Conservation (phyloP, 2,797 vertebrate species). For the Meriones psammophilus region DNA sequence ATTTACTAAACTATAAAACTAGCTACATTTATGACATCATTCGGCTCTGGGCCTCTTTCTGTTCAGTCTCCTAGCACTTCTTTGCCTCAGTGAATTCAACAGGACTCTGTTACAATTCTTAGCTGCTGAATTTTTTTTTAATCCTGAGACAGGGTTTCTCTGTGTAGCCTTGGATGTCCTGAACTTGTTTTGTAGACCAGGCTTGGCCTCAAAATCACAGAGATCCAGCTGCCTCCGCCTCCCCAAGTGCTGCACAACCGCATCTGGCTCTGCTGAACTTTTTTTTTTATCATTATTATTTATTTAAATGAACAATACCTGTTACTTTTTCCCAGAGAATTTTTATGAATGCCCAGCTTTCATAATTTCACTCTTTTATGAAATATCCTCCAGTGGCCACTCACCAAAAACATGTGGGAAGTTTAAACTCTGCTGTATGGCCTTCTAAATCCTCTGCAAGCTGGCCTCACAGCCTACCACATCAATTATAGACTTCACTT, state of each 20-base stretch:
- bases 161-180: too few relatives aligned
- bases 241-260: too few relatives aligned
- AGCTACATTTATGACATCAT: neutral
- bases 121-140: neutral
- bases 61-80: neutral
- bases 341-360: slow-evolving; percentile 3
- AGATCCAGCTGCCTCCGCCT: too few relatives aligned
- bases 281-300: too few relatives aligned
- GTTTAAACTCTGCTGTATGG: neutral
- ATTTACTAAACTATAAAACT: neutral
- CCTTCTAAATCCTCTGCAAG: neutral
- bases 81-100: neutral
- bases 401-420: neutral
- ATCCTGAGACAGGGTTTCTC: too few relatives aligned
- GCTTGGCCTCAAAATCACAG: too few relatives aligned
- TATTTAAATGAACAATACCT: neutral
- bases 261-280: too few relatives aligned
- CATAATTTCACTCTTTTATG: neutral
- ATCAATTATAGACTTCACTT: neutral
- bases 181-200: too few relatives aligned
- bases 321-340: slow-evolving; percentile 42
- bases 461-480: neutral
- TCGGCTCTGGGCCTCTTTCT: neutral
- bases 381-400: neutral
- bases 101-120: neutral